These are phyloP conservation scores for Antechinus flavipes DNA, from an alignment of 2,113 vertebrate genomes.

Conservation along the genomic window DNA sequence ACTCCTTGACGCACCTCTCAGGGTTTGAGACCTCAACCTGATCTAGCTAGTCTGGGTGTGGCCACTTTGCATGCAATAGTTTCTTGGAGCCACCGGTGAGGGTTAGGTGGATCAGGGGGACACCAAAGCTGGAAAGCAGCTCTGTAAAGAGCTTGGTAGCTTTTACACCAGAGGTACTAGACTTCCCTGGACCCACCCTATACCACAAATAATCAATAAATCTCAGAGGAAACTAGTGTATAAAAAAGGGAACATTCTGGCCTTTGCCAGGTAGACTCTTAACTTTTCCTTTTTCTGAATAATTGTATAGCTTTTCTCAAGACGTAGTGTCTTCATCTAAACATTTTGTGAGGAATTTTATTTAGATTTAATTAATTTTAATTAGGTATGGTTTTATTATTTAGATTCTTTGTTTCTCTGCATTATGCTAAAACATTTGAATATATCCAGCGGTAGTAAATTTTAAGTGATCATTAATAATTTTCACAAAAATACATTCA, in stretches of 20 bases:
- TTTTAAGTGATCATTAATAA: not conserved
- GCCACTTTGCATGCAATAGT: too few relatives aligned
- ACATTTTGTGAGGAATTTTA: slow-evolving; percentile 8
- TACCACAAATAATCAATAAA: not conserved
- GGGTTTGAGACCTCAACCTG: too few relatives aligned
- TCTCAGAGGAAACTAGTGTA: not conserved
- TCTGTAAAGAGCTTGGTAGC: too few relatives aligned
- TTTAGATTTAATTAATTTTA: not conserved
- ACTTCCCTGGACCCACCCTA: too few relatives aligned
- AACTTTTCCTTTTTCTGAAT: not conserved
- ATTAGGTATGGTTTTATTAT: not conserved
- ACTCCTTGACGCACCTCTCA: too few relatives aligned
- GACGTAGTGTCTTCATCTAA: not conserved
- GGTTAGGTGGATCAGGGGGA: too few relatives aligned
- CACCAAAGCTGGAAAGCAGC: too few relatives aligned
- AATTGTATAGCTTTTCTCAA: not conserved
- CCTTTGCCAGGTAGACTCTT: not conserved
- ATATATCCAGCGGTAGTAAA: not conserved
- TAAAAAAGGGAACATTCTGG: not conserved
- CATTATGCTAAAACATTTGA: not conserved
- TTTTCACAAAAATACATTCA: slow-evolving; percentile 1
- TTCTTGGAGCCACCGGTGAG: too few relatives aligned
- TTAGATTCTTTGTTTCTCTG: not conserved
- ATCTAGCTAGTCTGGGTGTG: too few relatives aligned
- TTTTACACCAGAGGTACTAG: too few relatives aligned